phyloP scores from a whole-genome alignment of 2,113 vertebrate species.

The Neopipo cinnamomea region DNA sequence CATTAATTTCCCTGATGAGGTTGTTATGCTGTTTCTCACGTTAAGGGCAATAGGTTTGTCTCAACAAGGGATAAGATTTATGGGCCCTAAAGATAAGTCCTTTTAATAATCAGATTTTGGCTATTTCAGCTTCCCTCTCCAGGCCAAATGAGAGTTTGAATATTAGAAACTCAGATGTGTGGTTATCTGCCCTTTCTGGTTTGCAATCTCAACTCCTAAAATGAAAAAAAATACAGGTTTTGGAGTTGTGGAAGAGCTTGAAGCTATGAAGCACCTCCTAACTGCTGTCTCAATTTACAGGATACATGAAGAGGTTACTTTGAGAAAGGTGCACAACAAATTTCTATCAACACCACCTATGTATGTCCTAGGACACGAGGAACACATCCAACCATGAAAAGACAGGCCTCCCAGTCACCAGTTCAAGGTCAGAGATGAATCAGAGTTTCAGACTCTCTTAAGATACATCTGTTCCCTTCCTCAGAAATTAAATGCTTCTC shows the following conservation, averaged over 20 bases:
- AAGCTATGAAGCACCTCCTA: neutral
- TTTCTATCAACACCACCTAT: neutral
- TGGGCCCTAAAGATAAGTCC: neutral
- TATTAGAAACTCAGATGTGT: neutral
- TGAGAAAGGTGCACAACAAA: neutral
- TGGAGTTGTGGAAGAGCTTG: neutral
- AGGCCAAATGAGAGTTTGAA: neutral
- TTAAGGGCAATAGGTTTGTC: neutral
- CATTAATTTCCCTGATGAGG: neutral
- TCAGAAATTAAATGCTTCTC: neutral
- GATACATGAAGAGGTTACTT: neutral
- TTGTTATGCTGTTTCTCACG: neutral
- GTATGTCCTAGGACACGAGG: neutral
- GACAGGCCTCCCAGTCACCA: neutral
- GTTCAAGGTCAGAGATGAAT: neutral
- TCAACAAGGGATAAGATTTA: neutral
- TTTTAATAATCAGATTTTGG: neutral
- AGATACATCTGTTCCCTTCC: neutral
- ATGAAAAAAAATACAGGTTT: neutral
- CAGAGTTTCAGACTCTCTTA: neutral
- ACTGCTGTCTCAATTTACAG: neutral
- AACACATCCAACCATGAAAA: neutral
- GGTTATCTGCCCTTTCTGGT: neutral
- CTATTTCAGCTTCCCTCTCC: neutral
- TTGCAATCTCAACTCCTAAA: neutral